phyloP scores from a whole-genome alignment of 1,140 invertebrate species.

The Dendrolimus punctatus region DNA sequence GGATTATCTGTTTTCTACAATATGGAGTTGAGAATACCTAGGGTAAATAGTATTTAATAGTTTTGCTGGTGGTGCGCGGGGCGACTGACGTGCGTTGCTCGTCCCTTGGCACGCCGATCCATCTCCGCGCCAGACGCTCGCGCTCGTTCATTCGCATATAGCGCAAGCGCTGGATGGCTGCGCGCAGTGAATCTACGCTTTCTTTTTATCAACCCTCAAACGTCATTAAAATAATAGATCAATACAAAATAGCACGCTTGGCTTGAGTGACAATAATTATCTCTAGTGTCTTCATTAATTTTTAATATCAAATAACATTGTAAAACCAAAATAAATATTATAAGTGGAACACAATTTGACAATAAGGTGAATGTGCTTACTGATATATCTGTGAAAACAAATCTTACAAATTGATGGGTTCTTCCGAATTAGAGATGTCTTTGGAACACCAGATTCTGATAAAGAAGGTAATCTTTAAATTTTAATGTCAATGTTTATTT shows the following conservation, averaged over 20 bases:
- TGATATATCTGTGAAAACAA: slow-evolving; percentile 25
- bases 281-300: slow-evolving; percentile 37
- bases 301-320: slow-evolving; percentile 18
- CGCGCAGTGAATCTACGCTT: slow-evolving; percentile 17
- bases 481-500: slow-evolving; percentile 3
- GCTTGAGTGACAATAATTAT: slow-evolving; percentile 36
- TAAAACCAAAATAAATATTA: slow-evolving; percentile 31
- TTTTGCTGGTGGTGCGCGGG: slow-evolving; percentile 12
- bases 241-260: slow-evolving; percentile 25
- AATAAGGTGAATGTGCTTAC: slow-evolving; percentile 29
- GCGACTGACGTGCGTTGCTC: slow-evolving; percentile 1
- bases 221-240: slow-evolving; percentile 7
- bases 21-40: too few species aligned
- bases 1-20: slow-evolving; percentile 33
- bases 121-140: slow-evolving; percentile 9
- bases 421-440: slow-evolving; percentile 47
- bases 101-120: background rate
- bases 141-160: slow-evolving; percentile 35
- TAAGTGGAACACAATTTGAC: slow-evolving; percentile 27
- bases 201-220: slow-evolving; percentile 35
- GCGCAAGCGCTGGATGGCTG: slow-evolving; percentile 43
- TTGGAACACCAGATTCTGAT: slow-evolving; percentile 56
- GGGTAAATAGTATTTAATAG: too few species aligned
- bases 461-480: slow-evolving; percentile 48
- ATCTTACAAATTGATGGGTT: slow-evolving; percentile 28